Base-by-base conservation (phyloP, 2,888 invertebrate genomes). In the Tipula helvola region DNA sequence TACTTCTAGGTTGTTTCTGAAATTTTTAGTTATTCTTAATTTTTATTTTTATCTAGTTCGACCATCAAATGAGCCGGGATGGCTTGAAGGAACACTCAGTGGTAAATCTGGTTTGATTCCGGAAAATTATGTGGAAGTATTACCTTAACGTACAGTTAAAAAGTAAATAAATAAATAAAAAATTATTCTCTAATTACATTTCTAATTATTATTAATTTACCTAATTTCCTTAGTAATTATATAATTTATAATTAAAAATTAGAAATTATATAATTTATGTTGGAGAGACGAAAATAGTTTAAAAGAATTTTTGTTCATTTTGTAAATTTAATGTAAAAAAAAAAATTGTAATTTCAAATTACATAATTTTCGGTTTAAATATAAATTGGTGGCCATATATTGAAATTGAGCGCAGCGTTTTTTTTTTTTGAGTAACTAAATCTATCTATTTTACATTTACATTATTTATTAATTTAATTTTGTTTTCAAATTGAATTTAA, bases 81-180 rank as follows among this genome's bases (percentile, higher is more conserved):
- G 99, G 99, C 93, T 99, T 90, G 97, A 98, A 91, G 99, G 99
- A 88, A 96, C 96, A 87, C 93, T 99, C 89, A 96, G 97, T 92
- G 98, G 98, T 87, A 96, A 96, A 92, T 95, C 95, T 86, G 98
- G 99, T 86, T 94, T 99, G 88, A 96, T 99, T 92, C 98, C 98
- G 88, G 97, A 97, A 92, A 99, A 99, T 93, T 99, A 99, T 92
- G 98, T 98, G 87, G 98, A 98, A 93, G 52, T 86, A 57, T 86
- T 86, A 86, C 86, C 86, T 39, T 85, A 84, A 84, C 84, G 41
- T 39, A 71, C 28, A 71, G 71, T 71, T 71, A 84, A 84, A 84
- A 39, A 84, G 5, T 84, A 84, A 84, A 84, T 41, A 84, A 84
- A 39, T 39, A 71, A 28, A 28, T 16, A 16, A 16, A 8, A 71